phyloP scores from a whole-genome alignment of 2,888 invertebrate species.

The Xanthorhoe spadicearia region DNA sequence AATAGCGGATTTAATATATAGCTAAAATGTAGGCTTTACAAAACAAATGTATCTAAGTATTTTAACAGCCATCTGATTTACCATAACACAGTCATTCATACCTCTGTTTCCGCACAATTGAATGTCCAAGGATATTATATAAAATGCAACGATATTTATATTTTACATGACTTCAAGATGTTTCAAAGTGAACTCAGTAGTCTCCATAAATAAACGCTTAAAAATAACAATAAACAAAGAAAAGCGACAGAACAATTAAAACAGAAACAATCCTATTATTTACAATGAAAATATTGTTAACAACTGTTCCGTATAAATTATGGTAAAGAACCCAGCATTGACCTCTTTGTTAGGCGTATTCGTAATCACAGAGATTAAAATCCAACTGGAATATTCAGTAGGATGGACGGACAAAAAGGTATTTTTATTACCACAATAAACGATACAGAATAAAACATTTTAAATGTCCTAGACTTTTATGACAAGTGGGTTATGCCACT shows the following conservation, averaged over 20 bases:
- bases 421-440: neutral
- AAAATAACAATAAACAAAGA: neutral
- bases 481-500: too few relatives aligned
- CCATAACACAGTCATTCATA: too few relatives aligned
- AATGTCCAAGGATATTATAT: too few relatives aligned
- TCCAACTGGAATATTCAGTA: constrained; percentile 54
- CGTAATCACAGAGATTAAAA: constrained; percentile 58
- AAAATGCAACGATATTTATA: too few relatives aligned
- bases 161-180: too few relatives aligned
- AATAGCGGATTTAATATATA: too few relatives aligned
- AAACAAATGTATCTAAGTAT: too few relatives aligned
- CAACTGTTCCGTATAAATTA: constrained; percentile 42
- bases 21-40: too few relatives aligned
- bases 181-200: too few relatives aligned
- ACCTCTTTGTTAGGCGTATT: constrained; percentile 42
- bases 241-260: neutral
- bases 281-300: constrained; percentile 43
- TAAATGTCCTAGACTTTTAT: neutral
- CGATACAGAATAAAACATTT: neutral
- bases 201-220: too few relatives aligned
- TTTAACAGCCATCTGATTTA: too few relatives aligned
- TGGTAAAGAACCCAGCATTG: constrained; percentile 37
- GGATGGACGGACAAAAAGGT: constrained; percentile 43
- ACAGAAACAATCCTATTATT: constrained; percentile 22
- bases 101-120: too few relatives aligned